Evolutionary conservation across 2,888 invertebrate species (phyloP).

Genomic region (Sclerodermus sp.): DNA sequence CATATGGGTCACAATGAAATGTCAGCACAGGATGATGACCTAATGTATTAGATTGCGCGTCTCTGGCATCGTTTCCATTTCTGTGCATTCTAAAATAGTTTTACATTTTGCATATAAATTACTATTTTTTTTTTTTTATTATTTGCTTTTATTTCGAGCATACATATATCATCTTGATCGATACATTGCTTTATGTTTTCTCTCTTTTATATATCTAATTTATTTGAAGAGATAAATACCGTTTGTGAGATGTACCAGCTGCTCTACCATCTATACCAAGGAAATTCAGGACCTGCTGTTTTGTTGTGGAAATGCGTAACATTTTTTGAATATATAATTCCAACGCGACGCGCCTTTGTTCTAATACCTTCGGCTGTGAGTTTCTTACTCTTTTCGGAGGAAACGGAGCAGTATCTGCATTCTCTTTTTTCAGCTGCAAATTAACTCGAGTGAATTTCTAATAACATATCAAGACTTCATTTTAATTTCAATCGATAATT

Average conservation of each 20-base stretch:
- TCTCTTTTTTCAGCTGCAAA: slow-evolving; percentile 60
- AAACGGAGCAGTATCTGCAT: slow-evolving; percentile 60
- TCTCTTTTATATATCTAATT: not conserved
- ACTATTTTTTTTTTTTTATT: not conserved
- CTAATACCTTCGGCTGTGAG: slow-evolving; percentile 62
- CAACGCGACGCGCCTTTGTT: slow-evolving; percentile 61
- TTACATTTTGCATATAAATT: too few species aligned
- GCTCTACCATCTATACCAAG: slow-evolving; percentile 52
- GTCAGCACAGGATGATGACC: slow-evolving; percentile 54
- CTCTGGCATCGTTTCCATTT: slow-evolving; percentile 16
- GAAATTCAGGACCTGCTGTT: slow-evolving; percentile 58
- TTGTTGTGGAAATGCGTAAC: slow-evolving; percentile 55
- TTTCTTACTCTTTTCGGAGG: slow-evolving; percentile 65
- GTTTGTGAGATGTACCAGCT: slow-evolving; percentile 29
- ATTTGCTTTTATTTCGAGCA: not conserved
- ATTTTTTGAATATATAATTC: slow-evolving; percentile 62
- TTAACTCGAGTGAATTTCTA: too few species aligned
- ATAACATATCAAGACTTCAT: too few species aligned
- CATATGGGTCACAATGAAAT: slow-evolving; percentile 55
- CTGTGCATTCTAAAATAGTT: slow-evolving; percentile 36
- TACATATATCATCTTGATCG: not conserved
- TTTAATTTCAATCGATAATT: too few species aligned
- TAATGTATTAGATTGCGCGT: slow-evolving; percentile 25
- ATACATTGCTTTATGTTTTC: slow-evolving; percentile 4
- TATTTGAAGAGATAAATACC: slow-evolving; percentile 23